Evolutionary conservation across 92 coral and sea anemone genomes (phyloP).

Genomic region (Palythoa heliodiscus): DNA sequence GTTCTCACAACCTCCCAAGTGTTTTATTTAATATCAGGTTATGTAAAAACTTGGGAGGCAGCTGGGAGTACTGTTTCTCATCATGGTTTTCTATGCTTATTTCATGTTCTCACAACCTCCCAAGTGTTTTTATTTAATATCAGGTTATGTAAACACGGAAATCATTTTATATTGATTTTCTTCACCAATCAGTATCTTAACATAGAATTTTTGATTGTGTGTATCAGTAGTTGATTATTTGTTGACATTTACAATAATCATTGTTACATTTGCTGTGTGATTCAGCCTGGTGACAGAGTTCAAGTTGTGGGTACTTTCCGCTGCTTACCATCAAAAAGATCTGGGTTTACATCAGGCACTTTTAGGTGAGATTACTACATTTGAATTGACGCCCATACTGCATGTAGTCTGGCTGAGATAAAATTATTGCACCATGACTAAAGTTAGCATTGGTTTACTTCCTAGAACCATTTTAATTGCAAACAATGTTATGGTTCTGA

Average conservation of each 20-base stretch:
- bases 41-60: no score
- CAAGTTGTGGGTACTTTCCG: constrained; percentile 95
- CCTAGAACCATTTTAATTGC: constrained; percentile 88
- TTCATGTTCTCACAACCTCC: no score
- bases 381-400: neutral
- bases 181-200: no score
- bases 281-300: constrained; percentile 97
- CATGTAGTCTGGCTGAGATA: no score
- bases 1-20: no score
- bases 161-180: no score
- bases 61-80: no score
- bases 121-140: no score
- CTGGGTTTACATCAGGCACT: constrained; percentile 96
- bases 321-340: constrained; percentile 93
- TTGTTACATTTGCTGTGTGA: neutral
- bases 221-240: neutral
- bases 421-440: neutral
- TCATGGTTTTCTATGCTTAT: no score
- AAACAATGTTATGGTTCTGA: constrained; percentile 90
- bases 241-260: neutral
- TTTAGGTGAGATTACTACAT: constrained; percentile 63
- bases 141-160: no score
- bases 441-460: neutral
- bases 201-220: no score
- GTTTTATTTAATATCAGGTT: no score